Evolutionary conservation across 2,113 vertebrate species (phyloP).

Genomic region (Alectura lathami): DNA sequence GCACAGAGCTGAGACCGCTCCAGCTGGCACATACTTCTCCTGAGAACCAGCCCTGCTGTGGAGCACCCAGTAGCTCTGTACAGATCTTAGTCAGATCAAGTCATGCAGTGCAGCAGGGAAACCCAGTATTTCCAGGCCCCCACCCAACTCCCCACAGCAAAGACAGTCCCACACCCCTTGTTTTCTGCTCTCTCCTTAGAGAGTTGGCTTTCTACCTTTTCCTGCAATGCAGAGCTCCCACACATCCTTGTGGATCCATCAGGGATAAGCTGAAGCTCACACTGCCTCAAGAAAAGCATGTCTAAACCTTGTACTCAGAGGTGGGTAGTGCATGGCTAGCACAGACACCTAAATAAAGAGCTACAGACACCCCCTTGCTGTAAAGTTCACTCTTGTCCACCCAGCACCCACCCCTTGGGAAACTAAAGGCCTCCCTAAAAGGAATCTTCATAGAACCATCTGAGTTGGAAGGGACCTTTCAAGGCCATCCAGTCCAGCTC

Average conservation of each 20-base stretch:
- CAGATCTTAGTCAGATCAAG: neutral
- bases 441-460: too few species aligned
- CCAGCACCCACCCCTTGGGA: neutral
- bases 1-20: neutral
- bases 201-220: neutral
- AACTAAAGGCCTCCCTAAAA: neutral
- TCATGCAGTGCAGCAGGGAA: fast-evolving
- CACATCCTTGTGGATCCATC: neutral
- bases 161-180: neutral
- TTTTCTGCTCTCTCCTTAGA: neutral
- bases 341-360: neutral
- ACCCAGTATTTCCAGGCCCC: fast-evolving
- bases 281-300: neutral
- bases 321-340: neutral
- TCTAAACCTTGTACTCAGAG: neutral
- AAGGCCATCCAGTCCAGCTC: too few species aligned
- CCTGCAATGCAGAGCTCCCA: neutral
- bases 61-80: neutral
- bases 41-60: neutral
- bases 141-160: neutral
- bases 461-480: too few species aligned
- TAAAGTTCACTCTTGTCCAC: neutral
- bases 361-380: neutral
- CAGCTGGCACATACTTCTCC: neutral
- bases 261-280: neutral